Evolutionary conservation across 2,888 invertebrate genomes (phyloP).

Genomic region (Germaria angustata): DNA sequence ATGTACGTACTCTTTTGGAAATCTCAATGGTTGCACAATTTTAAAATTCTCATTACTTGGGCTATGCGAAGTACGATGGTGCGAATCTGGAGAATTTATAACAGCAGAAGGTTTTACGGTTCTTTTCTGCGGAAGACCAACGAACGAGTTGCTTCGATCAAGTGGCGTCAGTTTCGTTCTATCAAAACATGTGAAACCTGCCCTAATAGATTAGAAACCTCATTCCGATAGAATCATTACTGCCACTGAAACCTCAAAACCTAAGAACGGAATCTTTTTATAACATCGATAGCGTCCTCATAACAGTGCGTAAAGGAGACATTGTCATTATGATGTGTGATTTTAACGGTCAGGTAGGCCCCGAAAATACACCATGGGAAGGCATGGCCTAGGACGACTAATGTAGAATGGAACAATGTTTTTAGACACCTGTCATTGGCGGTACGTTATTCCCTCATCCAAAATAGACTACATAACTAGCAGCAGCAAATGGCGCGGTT

Average conservation of each 20-base stretch:
- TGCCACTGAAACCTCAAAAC: not conserved
- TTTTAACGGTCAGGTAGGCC: not conserved
- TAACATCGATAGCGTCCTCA: not conserved
- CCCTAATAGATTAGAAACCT: not conserved
- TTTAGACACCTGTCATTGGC: not conserved
- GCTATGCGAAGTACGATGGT: not conserved
- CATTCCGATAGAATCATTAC: too few relatives aligned
- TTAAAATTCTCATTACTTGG: not conserved
- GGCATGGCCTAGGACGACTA: not conserved
- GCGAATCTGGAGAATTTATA: constrained; percentile 22
- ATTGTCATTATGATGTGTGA: not conserved
- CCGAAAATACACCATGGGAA: not conserved
- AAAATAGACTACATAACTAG: too few relatives aligned
- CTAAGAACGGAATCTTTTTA: not conserved
- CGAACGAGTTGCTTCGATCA: not conserved
- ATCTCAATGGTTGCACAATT: constrained; percentile 4
- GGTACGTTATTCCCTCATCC: not conserved
- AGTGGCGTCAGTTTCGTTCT: too few relatives aligned
- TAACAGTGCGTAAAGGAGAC: not conserved
- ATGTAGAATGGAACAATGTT: not conserved
- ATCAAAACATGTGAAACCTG: not conserved
- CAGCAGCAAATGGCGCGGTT: too few relatives aligned
- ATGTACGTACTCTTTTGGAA: too few relatives aligned
- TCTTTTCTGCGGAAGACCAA: not conserved
- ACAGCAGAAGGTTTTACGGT: not conserved